phyloP scores from a whole-genome alignment of 2,797 vertebrate genomes.

The Sebastes steindachneri region DNA sequence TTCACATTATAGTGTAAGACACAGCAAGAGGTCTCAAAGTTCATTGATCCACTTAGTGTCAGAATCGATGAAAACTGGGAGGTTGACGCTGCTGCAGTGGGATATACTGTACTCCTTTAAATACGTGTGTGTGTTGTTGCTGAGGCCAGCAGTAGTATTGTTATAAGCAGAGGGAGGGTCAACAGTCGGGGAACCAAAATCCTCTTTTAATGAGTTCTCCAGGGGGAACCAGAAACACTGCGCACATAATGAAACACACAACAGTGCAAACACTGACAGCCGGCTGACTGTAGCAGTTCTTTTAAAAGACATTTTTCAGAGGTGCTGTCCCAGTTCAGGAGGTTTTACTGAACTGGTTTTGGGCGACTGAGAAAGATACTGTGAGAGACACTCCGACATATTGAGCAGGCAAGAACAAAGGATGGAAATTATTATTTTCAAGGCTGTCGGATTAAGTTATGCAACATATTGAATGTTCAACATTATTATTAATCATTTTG shows the following conservation, averaged over 20 bases:
- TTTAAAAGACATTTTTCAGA: conserved; percentile 8
- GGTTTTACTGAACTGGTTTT: conserved; percentile 13
- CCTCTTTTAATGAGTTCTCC: conserved; percentile 81
- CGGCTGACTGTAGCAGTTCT: conserved; percentile 1
- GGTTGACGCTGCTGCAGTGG: conserved; percentile 25
- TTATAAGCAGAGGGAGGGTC: conserved; percentile 56
- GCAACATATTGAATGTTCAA: neutral
- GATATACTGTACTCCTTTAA: conserved; percentile 7
- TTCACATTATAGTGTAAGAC: conserved; percentile 1
- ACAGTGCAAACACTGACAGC: conserved; percentile 38
- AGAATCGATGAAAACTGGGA: conserved; percentile 20
- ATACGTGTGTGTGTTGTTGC: conserved; percentile 24
- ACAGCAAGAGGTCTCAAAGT: conserved; percentile 24
- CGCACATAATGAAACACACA: conserved; percentile 52
- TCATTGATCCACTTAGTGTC: conserved; percentile 31
- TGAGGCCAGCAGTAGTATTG: conserved; percentile 57
- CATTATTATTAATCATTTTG: neutral
- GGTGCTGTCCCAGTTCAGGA: conserved; percentile 12
- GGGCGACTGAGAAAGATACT: neutral
- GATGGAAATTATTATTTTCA: neutral
- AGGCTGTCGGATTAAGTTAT: neutral
- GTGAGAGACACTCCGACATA: neutral
- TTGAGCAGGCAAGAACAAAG: neutral
- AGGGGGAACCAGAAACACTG: conserved; percentile 64
- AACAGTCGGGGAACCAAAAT: conserved; percentile 68